A percentile compares a stretch with the other conserved stretches of the same genome.
Evolutionary conservation across 1,140 invertebrate genomes (phyloP).

Genomic region (Bombus cullumanus): DNA sequence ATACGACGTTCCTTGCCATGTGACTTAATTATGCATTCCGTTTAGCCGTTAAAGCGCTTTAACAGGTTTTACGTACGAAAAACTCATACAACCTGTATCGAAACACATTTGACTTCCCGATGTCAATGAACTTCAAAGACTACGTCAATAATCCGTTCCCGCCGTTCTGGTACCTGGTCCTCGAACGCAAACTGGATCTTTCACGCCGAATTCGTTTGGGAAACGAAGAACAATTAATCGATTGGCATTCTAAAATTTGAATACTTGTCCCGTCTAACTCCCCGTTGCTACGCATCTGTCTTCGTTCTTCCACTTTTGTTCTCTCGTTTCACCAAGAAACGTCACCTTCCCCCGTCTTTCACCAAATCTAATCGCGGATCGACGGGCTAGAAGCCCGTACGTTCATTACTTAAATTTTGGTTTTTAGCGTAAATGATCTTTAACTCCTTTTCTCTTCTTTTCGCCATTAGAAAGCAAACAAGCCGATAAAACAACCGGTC

Average conservation of each 20-base stretch:
- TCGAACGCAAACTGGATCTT: conserved; percentile 18
- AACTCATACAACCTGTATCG: conserved; percentile 18
- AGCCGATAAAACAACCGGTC: conserved; percentile 36
- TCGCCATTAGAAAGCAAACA: not conserved
- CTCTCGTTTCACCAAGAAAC: not conserved
- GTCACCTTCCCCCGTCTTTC: too few species aligned
- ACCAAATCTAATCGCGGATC: not conserved
- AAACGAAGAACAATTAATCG: conserved; percentile 48
- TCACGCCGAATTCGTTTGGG: not conserved
- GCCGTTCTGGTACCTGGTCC: not conserved
- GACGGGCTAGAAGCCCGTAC: too few species aligned
- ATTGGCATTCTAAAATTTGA: conserved; percentile 53
- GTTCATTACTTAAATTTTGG: not conserved
- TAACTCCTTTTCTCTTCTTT: too few species aligned
- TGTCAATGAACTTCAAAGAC: conserved; percentile 36
- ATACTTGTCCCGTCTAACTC: conserved; percentile 46
- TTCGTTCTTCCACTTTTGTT: not conserved
- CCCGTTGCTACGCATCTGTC: not conserved
- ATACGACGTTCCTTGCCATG: not conserved
- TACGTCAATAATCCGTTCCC: not conserved
- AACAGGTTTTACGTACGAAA: conserved; percentile 23
- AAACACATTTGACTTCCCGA: conserved; percentile 20
- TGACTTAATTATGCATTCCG: conserved; percentile 37
- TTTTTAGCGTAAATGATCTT: not conserved
- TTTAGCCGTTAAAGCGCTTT: conserved; percentile 26